Base-by-base conservation (phyloP, 2,113 vertebrate species). In the Aspidoscelis tigris region DNA sequence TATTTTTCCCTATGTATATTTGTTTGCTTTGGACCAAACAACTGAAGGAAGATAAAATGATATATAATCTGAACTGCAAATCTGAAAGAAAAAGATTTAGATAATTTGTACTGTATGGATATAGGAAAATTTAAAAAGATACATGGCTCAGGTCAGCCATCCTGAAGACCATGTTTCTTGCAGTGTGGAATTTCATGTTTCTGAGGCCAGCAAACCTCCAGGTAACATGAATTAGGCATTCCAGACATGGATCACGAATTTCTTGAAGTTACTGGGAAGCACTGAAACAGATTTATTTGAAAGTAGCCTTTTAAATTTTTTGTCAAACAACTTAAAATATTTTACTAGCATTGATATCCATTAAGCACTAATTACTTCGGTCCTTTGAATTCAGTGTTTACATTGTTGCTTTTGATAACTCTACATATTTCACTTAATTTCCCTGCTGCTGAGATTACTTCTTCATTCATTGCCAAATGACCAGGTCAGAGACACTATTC, bases 151-250 rank as follows among this genome's bases (percentile, higher is more conserved):
- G 91, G 94, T 84, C 93, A 91, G 84, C 90, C 90, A 95, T 64
- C 93, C 92, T 91, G 88, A 90, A 85, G 91, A 74, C 39, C 22
- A 50, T 1, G 76, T 78, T 66, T 75, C 14, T 8, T 1, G 43
- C 61, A 16, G 33, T n/a, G 8, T 80, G 72, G 64, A 86, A 68
- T 26, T 61, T 2, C 84, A 86, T 77, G 8, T 90, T 95, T 93
- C 96, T 96, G 92, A 94, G 97, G 98, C 96, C 97, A 96, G 92
- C 95, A 96, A 98, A 96, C 97, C 97, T 97, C 73, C 90, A 96
- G 96, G 89, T 91, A 96, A 89, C 84, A 80, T 88, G 33, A 22
- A 11, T 61, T 53, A 44, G 53, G 66, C 76, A n/a, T 65, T 8
- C 47, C 74, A 26, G 64, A 78, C 53, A 74, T 83, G 1, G 47